Evolutionary conservation across 2,113 vertebrate genomes (phyloP).

Genomic region (Rhipidura dahli): DNA sequence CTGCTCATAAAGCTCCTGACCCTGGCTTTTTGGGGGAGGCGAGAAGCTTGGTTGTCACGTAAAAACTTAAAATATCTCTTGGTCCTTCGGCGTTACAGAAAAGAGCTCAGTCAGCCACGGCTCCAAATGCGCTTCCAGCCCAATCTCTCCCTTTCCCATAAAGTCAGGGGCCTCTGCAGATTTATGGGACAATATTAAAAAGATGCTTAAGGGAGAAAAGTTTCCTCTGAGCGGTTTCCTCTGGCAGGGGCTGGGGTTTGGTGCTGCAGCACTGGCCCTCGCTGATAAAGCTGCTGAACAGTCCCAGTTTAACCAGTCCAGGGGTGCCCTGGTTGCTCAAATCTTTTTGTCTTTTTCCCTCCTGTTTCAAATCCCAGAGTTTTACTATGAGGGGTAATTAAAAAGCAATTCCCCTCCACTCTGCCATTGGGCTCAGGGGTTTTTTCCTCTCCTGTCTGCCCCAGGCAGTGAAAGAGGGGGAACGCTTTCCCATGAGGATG

Average conservation of each 20-base stretch:
- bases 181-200: not conserved
- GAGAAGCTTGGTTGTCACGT: not conserved
- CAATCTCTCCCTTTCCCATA: not conserved
- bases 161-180: not conserved
- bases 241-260: not conserved
- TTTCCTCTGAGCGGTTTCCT: not conserved
- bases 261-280: not conserved
- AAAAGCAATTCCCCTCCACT: not conserved
- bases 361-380: not conserved
- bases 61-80: slow-evolving; percentile 38
- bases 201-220: not conserved
- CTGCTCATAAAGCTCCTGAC: slow-evolving; percentile 44
- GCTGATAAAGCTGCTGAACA: not conserved
- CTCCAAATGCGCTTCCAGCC: not conserved
- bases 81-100: not conserved
- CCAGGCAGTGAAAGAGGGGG: not conserved
- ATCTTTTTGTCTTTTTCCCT: not conserved
- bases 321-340: not conserved
- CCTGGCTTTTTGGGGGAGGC: slow-evolving; percentile 18
- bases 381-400: not conserved
- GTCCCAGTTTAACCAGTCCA: not conserved
- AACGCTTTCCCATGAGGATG: not conserved
- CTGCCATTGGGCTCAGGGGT: not conserved
- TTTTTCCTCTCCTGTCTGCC: not conserved
- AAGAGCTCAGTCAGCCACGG: not conserved